Base-by-base conservation (phyloP, 2,888 invertebrate genomes). In the Strigamia maritima region DNA sequence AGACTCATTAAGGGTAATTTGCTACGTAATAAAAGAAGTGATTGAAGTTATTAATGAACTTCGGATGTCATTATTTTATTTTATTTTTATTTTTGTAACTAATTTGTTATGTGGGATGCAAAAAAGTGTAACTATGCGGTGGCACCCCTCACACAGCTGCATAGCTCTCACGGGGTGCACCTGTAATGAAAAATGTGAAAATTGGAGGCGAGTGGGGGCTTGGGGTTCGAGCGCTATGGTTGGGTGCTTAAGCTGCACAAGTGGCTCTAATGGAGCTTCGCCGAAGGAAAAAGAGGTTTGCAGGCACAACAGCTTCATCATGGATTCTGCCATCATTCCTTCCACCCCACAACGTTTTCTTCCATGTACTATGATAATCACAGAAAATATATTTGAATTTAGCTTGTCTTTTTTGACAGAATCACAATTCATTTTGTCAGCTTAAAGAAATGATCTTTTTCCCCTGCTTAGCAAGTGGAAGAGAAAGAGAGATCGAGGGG, bases 241-340 rank as follows among this genome's bases (percentile, higher is more conserved):
- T 65, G 65, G 65, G 65, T 65, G 65, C 65, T 65, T 65, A 65
- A 65, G 65, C 65, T 65, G 65, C 65, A 65, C 65, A 65, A 65
- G 65, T 65, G 65, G 65, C 26, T 65, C 65, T 65, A 65, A 65
- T 65, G 65, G 65, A 65, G 65, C 65, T 65, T 24, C 65, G 65
- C 24, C 26, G 65, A 26, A 28, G 65, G 65, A 65, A 65, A 65
- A 65, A 65, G 65, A 65, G 65, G 65, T 65, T 65, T 65, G 65
- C 26, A 65, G 28, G 65, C 65, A 65, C 65, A 65, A 65, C 65
- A 65, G 65, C 65, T 65, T 65, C 65, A 65, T 65, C 65, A 65
- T 65, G 65, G 65, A 65, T 65, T 65, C 26, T 65, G 26, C 65
- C 65, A 28, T 65, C 65, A 26, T 65, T 65, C 65, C 65, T 65